Conservation (phyloP, 2,113 vertebrate genomes). For the Limnothrissa miodon region DNA sequence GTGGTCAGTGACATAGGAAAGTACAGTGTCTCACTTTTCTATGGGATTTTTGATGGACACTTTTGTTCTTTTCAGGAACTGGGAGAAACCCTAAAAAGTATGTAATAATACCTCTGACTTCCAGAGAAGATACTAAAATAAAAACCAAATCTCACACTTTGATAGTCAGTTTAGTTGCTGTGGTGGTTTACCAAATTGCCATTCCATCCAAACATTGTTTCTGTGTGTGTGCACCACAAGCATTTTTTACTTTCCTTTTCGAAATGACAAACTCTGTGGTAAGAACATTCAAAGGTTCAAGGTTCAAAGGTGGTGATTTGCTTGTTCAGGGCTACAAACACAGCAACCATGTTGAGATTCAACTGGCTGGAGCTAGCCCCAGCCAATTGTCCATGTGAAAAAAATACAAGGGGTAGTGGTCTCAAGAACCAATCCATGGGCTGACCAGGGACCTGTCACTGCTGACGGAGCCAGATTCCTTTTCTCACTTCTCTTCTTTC, state of each 20-base stretch:
- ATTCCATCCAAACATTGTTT: slow-evolving; percentile 20
- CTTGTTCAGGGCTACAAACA: not conserved
- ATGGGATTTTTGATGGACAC: not conserved
- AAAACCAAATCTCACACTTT: slow-evolving; percentile 40
- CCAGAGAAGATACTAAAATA: slow-evolving; percentile 38
- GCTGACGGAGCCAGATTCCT: slow-evolving; percentile 24
- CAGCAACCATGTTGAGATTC: not conserved
- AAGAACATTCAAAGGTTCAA: not conserved
- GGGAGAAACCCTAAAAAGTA: slow-evolving; percentile 10
- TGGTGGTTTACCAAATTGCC: slow-evolving; percentile 24
- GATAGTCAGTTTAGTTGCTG: slow-evolving; percentile 39
- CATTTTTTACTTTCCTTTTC: slow-evolving; percentile 8
- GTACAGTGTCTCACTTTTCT: not conserved
- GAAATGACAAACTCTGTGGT: slow-evolving; percentile 5
- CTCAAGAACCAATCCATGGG: not conserved
- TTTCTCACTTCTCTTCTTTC: not conserved
- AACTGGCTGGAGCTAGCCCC: not conserved
- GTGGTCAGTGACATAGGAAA: not conserved
- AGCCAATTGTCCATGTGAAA: not conserved
- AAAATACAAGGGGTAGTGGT: not conserved
- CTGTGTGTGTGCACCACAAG: slow-evolving; percentile 26
- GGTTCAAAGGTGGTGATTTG: not conserved
- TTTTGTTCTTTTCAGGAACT: slow-evolving; percentile 15
- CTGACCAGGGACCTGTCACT: slow-evolving; percentile 9
- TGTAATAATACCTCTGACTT: slow-evolving; percentile 40